Evolutionary conservation across 2,888 invertebrate species (phyloP).

Genomic region (Tetheella fluctuosa): DNA sequence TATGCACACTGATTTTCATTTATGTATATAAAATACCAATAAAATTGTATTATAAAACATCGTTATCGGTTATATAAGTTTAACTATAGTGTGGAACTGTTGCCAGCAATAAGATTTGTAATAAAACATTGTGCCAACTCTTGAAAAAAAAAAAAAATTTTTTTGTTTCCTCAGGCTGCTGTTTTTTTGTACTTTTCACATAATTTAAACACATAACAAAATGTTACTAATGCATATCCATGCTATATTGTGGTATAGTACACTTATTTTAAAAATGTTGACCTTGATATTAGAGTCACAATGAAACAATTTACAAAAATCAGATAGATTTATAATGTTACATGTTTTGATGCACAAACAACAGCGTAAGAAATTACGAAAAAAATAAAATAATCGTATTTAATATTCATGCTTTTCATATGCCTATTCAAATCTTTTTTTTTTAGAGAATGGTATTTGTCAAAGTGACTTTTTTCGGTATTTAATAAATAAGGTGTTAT

Average conservation of each 20-base stretch:
- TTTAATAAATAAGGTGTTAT: too few species aligned
- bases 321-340: background rate
- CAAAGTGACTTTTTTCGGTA: too few species aligned
- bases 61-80: conserved; percentile 77
- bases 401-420: too few species aligned
- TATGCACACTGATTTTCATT: conserved; percentile 43
- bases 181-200: background rate
- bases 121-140: conserved; percentile 36
- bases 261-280: background rate
- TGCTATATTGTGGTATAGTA: background rate
- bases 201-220: background rate
- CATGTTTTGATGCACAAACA: background rate
- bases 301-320: background rate
- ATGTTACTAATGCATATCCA: background rate
- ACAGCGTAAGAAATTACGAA: too few species aligned
- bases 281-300: background rate
- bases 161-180: background rate
- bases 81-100: conserved; percentile 55
- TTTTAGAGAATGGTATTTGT: too few species aligned
- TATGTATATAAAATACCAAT: conserved; percentile 54
- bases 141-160: conserved; percentile 14
- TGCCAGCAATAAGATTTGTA: conserved; percentile 46
- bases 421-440: too few species aligned
- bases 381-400: too few species aligned
- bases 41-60: conserved; percentile 68